A percentile compares a stretch with the other conserved stretches of the same genome.
phyloP scores from a whole-genome alignment of 2,797 vertebrate species.

The Xiphorhynchus erythropygius region DNA sequence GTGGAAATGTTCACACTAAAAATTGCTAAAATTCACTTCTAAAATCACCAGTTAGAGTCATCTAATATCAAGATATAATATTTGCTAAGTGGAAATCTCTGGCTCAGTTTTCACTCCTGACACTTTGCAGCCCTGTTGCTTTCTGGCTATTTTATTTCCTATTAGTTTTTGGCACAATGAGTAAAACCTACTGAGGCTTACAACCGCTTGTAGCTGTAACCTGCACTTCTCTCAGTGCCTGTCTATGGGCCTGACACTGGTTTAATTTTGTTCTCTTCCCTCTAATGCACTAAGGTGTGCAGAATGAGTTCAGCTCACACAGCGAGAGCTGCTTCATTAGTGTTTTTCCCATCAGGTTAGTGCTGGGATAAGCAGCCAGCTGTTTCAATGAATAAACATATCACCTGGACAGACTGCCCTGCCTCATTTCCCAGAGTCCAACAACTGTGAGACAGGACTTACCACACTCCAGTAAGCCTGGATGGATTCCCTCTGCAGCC shows the following conservation, averaged over 20 bases:
- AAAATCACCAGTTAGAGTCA: neutral
- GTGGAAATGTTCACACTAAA: neutral
- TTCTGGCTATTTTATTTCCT: neutral
- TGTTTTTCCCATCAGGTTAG: neutral
- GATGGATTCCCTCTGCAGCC: neutral
- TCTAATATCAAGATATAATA: neutral
- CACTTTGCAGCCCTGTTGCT: neutral
- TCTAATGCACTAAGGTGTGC: neutral
- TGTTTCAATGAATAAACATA: neutral
- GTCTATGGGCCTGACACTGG: neutral
- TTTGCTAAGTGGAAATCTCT: neutral
- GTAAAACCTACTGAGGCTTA: neutral
- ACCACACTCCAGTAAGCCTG: neutral
- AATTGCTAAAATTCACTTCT: neutral
- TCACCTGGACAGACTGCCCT: neutral
- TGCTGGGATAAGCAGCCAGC: neutral
- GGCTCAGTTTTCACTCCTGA: neutral
- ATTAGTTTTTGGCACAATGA: neutral
- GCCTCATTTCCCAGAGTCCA: neutral
- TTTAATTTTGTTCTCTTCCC: neutral
- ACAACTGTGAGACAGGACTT: neutral
- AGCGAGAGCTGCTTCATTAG: neutral
- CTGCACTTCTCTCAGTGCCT: neutral
- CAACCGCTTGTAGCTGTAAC: accelerated
- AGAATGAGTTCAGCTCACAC: neutral